Base-by-base conservation (phyloP, 2,113 vertebrate genomes). In the Mirounga angustirostris region DNA sequence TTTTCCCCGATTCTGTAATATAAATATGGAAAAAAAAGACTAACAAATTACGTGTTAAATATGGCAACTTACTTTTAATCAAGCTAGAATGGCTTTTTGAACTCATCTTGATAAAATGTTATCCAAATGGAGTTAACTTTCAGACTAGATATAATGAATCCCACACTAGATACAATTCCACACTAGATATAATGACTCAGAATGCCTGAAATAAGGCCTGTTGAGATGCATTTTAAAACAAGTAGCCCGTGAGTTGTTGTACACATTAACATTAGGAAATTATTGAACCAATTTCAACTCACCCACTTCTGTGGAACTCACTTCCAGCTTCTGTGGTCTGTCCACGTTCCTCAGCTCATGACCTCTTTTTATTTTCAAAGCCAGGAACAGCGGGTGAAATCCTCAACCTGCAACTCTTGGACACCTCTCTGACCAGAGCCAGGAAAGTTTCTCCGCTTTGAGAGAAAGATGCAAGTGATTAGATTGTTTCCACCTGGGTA, bases 261-360 rank as follows among this genome's bases (percentile, higher is more conserved):
- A 33, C 19, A 88, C 52, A 61, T 78, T 89, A 69, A 52, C 28
- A 33, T 36, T 21, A 80, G 28, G 46, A 78, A 90, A 71, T 63
- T 54, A 88, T 30, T 83, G 59, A 91, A 50, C 7, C 13, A 78
- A 14, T 83, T 79, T 88, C 54, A 80, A 61, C 71, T 91, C 79
- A 87, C 74, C 54, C 40, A 24, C 54, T 28, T 28, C 19, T 3
- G 1, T 84, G 26, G 26, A 28, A 30, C 50, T 40, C 0, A 0
- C 78, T 63, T 83, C 24, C 54, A 65, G 30, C 8, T 96, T 83
- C 78, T 18, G 5, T 3, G 74, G 54, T 33, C 54, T 52, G 15
- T 56, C 36, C 59, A 40, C 30, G 24, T 78, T n/a, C 22, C 13
- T 61, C 61, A 16, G 6, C 26, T 82, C 2, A 7, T 15, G 19